These are phyloP conservation scores for Dryobota labecula DNA, from an alignment of 2,888 invertebrate genomes.

Conservation along the genomic window DNA sequence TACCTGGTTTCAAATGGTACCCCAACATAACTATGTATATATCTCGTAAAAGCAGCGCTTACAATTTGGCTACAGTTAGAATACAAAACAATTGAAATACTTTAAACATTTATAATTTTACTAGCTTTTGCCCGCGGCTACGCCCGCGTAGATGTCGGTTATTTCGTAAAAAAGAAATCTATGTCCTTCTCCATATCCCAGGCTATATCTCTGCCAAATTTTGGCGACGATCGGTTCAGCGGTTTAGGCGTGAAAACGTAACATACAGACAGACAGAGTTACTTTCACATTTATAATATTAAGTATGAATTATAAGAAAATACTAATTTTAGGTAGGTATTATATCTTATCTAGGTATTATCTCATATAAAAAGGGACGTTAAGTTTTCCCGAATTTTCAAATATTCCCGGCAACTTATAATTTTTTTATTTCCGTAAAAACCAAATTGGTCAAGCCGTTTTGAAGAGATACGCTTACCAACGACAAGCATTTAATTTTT, in stretches of 20 bases:
- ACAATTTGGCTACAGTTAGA: constrained; percentile 28
- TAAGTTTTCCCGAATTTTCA: background rate
- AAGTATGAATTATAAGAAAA: background rate
- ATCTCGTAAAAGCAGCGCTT: constrained; percentile 42
- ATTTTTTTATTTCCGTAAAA: background rate
- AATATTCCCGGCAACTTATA: background rate
- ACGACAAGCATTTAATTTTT: background rate
- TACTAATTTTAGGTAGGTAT: background rate
- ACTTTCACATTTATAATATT: background rate
- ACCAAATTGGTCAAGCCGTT: background rate
- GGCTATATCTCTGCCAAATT: no score
- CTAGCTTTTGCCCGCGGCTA: no score
- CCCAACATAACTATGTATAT: constrained; percentile 40
- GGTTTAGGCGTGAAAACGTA: no score
- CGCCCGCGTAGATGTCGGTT: no score
- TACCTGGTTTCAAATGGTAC: constrained; percentile 64
- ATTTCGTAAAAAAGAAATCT: no score
- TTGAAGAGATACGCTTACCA: background rate
- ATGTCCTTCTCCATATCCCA: no score
- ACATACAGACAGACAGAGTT: no score
- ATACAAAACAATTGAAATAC: constrained; percentile 13
- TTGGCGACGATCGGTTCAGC: no score
- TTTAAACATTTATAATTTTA: background rate
- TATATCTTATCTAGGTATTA: no score
- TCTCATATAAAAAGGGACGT: background rate